Conservation (phyloP, 2,113 vertebrate genomes). For the Hipposideros armiger region DNA sequence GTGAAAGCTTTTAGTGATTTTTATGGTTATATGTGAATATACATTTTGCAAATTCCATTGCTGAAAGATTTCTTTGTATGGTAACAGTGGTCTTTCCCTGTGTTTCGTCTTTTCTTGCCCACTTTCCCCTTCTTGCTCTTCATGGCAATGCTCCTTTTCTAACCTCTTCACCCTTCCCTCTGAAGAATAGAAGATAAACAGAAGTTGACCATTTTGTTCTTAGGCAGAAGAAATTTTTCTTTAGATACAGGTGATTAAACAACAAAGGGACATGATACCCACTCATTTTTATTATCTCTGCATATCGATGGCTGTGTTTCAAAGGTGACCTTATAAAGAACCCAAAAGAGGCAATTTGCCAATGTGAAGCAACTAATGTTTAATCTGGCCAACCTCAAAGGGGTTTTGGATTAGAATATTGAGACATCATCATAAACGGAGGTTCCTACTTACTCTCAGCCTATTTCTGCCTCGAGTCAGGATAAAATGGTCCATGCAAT, state of each 20-base stretch:
- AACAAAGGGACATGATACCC: background rate
- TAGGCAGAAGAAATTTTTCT: background rate
- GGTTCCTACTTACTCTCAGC: background rate
- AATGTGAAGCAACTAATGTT: background rate
- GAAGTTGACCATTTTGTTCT: background rate
- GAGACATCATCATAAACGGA: background rate
- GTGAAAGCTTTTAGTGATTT: conserved; percentile 55
- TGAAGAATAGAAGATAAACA: background rate
- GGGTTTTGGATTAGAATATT: background rate
- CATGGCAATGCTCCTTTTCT: background rate
- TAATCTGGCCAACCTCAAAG: conserved; percentile 11
- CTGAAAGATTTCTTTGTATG: background rate
- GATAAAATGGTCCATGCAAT: background rate
- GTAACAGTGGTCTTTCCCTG: background rate
- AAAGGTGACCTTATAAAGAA: background rate
- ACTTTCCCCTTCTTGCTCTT: background rate
- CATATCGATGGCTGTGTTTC: background rate
- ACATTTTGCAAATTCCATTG: conserved; percentile 37
- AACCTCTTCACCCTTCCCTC: background rate
- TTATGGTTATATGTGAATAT: conserved; percentile 52
- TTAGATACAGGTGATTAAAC: background rate
- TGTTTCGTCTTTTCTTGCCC: background rate
- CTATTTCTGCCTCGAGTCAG: background rate
- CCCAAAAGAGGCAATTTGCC: background rate
- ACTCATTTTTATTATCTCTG: background rate